Percentiles rank a stretch among this genome's conserved stretches.
Evolutionary conservation across 2,797 vertebrate genomes (phyloP).

Genomic region (Pogoniulus pusillus): DNA sequence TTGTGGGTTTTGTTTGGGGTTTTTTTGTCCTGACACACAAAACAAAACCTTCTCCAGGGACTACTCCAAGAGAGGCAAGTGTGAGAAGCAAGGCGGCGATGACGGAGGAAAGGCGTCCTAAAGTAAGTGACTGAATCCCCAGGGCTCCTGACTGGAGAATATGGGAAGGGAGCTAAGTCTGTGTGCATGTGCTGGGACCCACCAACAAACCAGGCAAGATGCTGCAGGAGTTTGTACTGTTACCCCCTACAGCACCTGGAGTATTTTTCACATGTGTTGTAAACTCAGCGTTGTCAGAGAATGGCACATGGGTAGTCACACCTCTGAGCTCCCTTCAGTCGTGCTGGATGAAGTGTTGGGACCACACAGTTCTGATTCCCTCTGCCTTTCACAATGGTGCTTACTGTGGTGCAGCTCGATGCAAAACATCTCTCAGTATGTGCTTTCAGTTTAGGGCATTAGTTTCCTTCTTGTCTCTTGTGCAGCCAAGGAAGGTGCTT

Average conservation of each 20-base stretch:
- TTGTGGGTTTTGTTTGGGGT: slow-evolving; percentile 37
- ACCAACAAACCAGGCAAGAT: background rate
- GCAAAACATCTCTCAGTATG: background rate
- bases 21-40: background rate
- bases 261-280: background rate
- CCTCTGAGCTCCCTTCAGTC: background rate
- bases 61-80: background rate
- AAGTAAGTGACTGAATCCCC: slow-evolving; percentile 46
- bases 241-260: background rate
- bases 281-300: background rate
- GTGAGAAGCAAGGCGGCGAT: background rate
- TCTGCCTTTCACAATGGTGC: background rate
- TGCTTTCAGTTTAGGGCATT: background rate
- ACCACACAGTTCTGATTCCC: background rate
- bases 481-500: background rate
- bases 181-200: background rate
- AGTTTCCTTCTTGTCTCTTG: background rate
- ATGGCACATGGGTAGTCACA: rapidly evolving
- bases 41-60: background rate
- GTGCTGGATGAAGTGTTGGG: background rate
- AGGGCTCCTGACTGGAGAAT: background rate
- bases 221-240: background rate
- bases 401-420: too few species aligned
- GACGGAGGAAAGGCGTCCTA: slow-evolving; percentile 58
- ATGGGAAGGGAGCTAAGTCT: background rate